These are phyloP conservation scores for Harpalus rubripes DNA, from an alignment of 2,888 invertebrate genomes.

Conservation along the genomic window DNA sequence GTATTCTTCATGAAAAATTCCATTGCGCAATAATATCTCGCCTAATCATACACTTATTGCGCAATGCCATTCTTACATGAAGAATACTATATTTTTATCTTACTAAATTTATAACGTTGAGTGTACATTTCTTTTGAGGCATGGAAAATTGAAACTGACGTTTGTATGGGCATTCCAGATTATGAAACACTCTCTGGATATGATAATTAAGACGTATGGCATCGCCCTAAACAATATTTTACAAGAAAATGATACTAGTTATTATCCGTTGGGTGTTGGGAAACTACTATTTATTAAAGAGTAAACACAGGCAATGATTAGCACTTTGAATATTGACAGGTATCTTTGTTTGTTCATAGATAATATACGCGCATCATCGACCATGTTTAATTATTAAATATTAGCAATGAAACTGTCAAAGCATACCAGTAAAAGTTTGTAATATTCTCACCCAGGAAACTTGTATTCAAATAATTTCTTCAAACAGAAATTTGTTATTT, in stretches of 20 bases:
- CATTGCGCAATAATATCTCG: too few species aligned
- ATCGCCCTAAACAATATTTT: constrained; percentile 2
- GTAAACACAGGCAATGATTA: not conserved
- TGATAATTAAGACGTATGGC: constrained; percentile 15
- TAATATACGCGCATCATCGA: not conserved
- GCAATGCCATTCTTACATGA: too few species aligned
- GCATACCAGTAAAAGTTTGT: not conserved
- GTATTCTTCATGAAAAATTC: too few species aligned
- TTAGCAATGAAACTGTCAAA: not conserved
- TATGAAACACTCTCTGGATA: constrained; percentile 1
- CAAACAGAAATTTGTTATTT: not conserved
- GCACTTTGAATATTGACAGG: not conserved
- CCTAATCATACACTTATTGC: too few species aligned
- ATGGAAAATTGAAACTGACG: constrained; percentile 2
- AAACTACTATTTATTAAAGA: not conserved
- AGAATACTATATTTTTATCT: too few species aligned
- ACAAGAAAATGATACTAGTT: not conserved
- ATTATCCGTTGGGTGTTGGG: not conserved
- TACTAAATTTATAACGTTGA: not conserved
- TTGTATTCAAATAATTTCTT: not conserved
- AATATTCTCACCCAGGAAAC: not conserved
- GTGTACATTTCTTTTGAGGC: not conserved
- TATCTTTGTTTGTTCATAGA: not conserved
- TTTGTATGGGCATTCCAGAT: constrained; percentile 6
- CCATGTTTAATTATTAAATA: not conserved